Evolutionary conservation across 2,797 vertebrate species (phyloP).

Genomic region (Etheostoma perlongum): DNA sequence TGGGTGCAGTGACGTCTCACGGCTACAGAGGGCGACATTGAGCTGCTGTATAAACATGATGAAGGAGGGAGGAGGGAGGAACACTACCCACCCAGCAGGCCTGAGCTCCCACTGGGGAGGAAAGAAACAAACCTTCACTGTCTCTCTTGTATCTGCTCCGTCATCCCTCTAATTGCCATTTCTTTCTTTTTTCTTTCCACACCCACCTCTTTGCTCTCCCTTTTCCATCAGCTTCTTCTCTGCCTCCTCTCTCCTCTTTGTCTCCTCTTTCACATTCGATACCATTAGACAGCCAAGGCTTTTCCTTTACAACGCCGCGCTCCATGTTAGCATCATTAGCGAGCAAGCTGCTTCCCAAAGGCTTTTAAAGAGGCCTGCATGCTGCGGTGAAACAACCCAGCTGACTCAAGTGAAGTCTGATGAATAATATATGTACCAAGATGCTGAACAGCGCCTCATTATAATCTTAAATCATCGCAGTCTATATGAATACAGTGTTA

Average conservation of each 20-base stretch:
- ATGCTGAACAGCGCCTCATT: conserved; percentile 46
- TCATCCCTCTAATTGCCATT: conserved; percentile 41
- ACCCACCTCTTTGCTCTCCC: neutral
- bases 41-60: conserved; percentile 5
- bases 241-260: neutral
- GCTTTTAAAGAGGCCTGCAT: conserved; percentile 39
- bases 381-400: conserved; percentile 40
- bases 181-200: neutral
- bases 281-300: conserved; percentile 34
- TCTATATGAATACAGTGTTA: neutral
- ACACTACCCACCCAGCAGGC: conserved; percentile 40
- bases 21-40: conserved; percentile 46
- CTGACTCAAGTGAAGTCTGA: conserved; percentile 48
- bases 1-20: conserved; percentile 32
- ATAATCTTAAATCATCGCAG: conserved; percentile 16
- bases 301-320: conserved; percentile 15
- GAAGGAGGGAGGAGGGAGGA: neutral
- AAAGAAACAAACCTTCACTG: conserved; percentile 33
- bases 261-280: conserved; percentile 22
- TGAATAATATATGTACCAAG: conserved; percentile 66
- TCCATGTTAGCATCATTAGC: conserved; percentile 50
- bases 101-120: conserved; percentile 42
- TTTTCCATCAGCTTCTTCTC: neutral
- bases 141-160: conserved; percentile 31
- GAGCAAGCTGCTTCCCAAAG: conserved; percentile 17